A percentile compares a stretch with the other conserved stretches of the same genome.
Evolutionary conservation across 2,113 vertebrate genomes (phyloP).

Genomic region (Tragulus kanchil): DNA sequence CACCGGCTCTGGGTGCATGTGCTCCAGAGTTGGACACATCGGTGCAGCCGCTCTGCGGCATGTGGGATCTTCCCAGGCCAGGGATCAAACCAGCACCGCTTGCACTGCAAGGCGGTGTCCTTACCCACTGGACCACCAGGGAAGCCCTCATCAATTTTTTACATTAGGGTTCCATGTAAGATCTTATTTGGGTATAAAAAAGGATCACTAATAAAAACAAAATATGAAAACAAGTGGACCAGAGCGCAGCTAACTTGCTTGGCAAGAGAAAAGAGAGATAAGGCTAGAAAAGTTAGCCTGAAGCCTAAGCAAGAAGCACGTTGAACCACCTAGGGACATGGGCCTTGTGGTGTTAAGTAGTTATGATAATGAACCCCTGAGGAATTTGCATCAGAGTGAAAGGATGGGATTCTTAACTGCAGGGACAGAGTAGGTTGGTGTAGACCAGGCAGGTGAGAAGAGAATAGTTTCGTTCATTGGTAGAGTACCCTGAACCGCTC

Average conservation of each 20-base stretch:
- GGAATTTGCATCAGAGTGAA: background rate
- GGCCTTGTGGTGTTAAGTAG: background rate
- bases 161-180: background rate
- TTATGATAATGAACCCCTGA: background rate
- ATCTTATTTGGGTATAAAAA: background rate
- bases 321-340: background rate
- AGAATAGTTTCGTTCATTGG: background rate
- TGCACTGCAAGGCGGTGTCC: no score
- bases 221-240: background rate
- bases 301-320: background rate
- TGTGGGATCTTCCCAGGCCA: no score
- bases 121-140: no score
- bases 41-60: no score
- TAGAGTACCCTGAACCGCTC: background rate
- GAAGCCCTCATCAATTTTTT: background rate
- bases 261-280: background rate
- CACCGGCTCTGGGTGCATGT: no score
- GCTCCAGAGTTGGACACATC: no score
- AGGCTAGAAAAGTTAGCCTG: background rate
- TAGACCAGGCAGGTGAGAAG: background rate
- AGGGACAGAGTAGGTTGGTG: background rate
- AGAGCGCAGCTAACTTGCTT: background rate
- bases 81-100: no score
- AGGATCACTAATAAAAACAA: background rate
- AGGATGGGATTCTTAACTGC: background rate